Evolutionary conservation across 2,113 vertebrate species (phyloP).

Genomic region (Phoxinus phoxinus): DNA sequence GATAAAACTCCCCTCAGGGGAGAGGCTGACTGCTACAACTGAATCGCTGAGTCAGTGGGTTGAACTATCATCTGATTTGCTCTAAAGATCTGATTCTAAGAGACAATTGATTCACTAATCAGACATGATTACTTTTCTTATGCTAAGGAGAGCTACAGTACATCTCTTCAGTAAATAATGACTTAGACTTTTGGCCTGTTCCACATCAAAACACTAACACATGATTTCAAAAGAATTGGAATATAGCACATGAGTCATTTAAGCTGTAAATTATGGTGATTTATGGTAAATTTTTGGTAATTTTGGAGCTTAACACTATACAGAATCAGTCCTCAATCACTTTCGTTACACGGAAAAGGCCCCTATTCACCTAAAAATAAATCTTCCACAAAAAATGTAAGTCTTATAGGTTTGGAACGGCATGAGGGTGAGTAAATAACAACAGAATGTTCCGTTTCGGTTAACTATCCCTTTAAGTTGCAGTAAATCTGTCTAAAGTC

Average conservation of each 20-base stretch:
- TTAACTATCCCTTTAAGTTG: not conserved
- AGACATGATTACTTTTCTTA: not conserved
- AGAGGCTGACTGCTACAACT: not conserved
- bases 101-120: not conserved
- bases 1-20: not conserved
- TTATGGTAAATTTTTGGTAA: not conserved
- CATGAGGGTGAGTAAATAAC: not conserved
- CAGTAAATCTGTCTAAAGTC: constrained; percentile 6
- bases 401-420: not conserved
- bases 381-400: not conserved
- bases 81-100: not conserved
- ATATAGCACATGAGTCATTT: not conserved
- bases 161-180: not conserved
- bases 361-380: not conserved
- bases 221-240: not conserved
- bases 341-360: not conserved
- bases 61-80: not conserved
- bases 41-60: not conserved
- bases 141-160: not conserved
- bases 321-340: not conserved
- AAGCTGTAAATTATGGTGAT: not conserved
- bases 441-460: not conserved
- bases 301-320: not conserved
- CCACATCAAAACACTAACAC: not conserved
- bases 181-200: not conserved